Conservation (phyloP, 2,113 vertebrate genomes). For the Empidonax alnorum region DNA sequence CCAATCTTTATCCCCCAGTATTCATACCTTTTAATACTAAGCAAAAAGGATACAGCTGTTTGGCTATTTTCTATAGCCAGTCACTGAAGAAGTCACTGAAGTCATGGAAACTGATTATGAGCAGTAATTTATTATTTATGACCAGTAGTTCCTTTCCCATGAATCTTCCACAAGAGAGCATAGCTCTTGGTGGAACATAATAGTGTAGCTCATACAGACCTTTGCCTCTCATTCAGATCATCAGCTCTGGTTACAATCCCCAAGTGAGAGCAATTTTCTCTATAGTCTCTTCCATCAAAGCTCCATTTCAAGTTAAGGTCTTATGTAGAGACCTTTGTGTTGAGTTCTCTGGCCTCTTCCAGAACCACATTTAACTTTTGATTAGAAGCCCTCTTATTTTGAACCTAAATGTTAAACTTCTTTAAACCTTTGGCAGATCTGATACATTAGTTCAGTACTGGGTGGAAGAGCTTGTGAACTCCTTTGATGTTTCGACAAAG, state of each 20-base stretch:
- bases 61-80: neutral
- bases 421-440: neutral
- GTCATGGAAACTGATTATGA: neutral
- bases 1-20: neutral
- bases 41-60: neutral
- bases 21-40: neutral
- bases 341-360: neutral
- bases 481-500: neutral
- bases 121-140: neutral
- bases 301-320: neutral
- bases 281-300: neutral
- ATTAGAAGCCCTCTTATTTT: neutral
- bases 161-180: neutral
- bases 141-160: neutral
- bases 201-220: neutral
- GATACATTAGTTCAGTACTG: neutral
- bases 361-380: neutral
- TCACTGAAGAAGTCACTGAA: neutral
- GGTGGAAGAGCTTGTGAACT: neutral
- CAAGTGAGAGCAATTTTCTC: neutral
- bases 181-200: neutral
- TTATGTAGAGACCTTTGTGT: neutral
- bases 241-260: neutral
- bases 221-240: neutral
- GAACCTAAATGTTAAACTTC: neutral